Evolutionary conservation across 1,140 invertebrate species (phyloP).

Genomic region (Lucilia sericata): DNA sequence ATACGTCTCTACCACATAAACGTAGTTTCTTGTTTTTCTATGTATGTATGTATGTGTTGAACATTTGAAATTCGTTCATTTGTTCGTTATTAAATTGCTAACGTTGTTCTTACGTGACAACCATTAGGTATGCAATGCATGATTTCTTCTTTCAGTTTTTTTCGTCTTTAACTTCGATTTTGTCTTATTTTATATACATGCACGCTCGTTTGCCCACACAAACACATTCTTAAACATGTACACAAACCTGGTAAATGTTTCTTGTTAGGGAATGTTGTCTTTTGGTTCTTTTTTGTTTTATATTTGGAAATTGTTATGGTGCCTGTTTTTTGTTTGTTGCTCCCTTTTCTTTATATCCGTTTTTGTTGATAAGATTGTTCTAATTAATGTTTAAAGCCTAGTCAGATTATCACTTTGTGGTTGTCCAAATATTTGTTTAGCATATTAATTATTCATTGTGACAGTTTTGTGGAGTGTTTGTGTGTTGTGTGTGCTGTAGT

Average conservation of each 20-base stretch:
- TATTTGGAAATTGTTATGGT: not conserved
- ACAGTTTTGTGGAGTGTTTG: not conserved
- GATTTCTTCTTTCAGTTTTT: conserved; percentile 11
- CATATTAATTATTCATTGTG: conserved; percentile 35
- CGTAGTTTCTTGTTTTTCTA: not conserved
- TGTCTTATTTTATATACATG: not conserved
- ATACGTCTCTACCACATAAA: not conserved
- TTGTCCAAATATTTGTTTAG: conserved; percentile 36
- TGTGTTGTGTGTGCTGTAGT: not conserved
- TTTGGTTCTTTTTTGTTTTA: not conserved
- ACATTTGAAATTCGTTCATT: conserved; percentile 12
- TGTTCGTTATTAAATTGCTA: conserved; percentile 43
- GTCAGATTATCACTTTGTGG: conserved; percentile 43
- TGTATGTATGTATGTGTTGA: not conserved
- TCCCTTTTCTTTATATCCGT: not conserved
- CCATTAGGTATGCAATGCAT: conserved; percentile 43
- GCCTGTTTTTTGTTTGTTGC: not conserved
- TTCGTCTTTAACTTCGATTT: not conserved
- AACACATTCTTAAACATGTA: not conserved
- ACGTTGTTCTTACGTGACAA: conserved; percentile 46
- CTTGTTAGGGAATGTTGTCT: conserved; percentile 16
- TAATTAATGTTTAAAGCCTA: conserved; percentile 47
- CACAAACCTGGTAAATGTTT: conserved; percentile 28
- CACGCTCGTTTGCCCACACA: not conserved
- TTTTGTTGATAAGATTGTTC: conserved; percentile 26